A percentile compares a stretch with the other conserved stretches of the same genome.
Conservation (phyloP, 92 coral and sea anemone species). For the Chrysogorgia sp. region DNA sequence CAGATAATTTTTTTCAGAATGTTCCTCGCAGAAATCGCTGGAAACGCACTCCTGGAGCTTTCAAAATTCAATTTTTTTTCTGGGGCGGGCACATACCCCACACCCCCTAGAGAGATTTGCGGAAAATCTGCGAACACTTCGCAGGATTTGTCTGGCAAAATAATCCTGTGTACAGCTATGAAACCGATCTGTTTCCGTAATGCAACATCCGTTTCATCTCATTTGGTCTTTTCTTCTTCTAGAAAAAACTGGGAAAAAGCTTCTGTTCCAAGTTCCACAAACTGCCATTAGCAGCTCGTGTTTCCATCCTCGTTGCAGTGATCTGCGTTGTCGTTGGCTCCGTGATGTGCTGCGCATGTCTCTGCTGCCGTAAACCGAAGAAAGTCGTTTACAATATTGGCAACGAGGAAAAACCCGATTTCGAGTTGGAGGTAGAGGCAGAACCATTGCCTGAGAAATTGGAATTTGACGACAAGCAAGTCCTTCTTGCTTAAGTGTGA, state of each 20-base stretch:
- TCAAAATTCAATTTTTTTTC: no score
- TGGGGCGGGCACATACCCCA: no score
- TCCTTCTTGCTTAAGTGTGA: conserved; percentile 72
- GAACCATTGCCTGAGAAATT: conserved; percentile 85
- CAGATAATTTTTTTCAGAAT: no score
- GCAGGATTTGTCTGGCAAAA: no score
- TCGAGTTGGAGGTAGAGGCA: conserved; percentile 86
- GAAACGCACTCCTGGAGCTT: no score
- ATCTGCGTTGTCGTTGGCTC: conserved; percentile 70
- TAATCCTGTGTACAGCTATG: no score
- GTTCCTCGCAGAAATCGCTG: no score
- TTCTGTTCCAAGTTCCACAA: conserved; percentile 84
- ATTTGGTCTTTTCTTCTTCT: background rate
- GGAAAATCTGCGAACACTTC: no score
- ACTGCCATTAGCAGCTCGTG: conserved; percentile 92
- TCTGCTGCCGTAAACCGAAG: conserved; percentile 80
- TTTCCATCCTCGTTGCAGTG: conserved; percentile 77
- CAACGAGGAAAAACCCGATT: conserved; percentile 72
- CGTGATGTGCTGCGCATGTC: conserved; percentile 80
- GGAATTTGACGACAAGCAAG: conserved; percentile 84
- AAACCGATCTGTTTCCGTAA: no score
- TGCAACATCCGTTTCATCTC: no score
- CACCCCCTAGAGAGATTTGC: no score
- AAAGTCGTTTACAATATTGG: conserved; percentile 72
- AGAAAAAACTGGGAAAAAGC: conserved; percentile 44